Conservation (phyloP, 1,140 invertebrate species). For the Lordiphosa stackelbergi region DNA sequence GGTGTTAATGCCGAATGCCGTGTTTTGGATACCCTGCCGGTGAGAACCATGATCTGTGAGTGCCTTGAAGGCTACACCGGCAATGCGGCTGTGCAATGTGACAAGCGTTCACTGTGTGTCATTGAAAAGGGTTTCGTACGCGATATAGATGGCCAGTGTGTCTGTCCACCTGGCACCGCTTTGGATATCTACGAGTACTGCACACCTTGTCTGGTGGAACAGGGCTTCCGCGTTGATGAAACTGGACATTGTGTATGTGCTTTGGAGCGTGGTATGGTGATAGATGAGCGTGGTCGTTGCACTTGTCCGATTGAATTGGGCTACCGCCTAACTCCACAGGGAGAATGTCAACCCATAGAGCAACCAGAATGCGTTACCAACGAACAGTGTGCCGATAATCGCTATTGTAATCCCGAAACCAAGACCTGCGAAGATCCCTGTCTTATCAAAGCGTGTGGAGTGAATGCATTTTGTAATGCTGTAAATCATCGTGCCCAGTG, state of each 20-base stretch:
- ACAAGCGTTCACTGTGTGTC: slow-evolving; percentile 83
- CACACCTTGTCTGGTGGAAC: slow-evolving; percentile 83
- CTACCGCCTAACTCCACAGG: slow-evolving; percentile 82
- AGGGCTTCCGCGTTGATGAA: slow-evolving; percentile 86
- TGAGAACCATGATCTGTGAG: slow-evolving; percentile 92
- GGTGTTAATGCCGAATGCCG: slow-evolving; percentile 88
- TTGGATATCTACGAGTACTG: slow-evolving; percentile 87
- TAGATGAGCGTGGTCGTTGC: slow-evolving; percentile 87
- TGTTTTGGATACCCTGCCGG: slow-evolving; percentile 87
- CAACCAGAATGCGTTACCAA: slow-evolving; percentile 84
- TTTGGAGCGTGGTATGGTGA: slow-evolving; percentile 84
- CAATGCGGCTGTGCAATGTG: slow-evolving; percentile 87
- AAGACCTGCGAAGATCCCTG: slow-evolving; percentile 88
- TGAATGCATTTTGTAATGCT: slow-evolving; percentile 88
- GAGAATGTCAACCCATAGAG: slow-evolving; percentile 81
- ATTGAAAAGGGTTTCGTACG: slow-evolving; percentile 85
- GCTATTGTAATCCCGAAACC: slow-evolving; percentile 84
- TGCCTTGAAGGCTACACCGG: slow-evolving; percentile 91
- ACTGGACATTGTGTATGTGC: slow-evolving; percentile 89
- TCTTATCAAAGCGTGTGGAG: slow-evolving; percentile 83
- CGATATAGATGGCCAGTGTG: slow-evolving; percentile 84
- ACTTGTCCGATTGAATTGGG: slow-evolving; percentile 85
- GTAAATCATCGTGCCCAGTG: slow-evolving; percentile 88
- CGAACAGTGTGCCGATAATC: slow-evolving; percentile 87
- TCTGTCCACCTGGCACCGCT: slow-evolving; percentile 86